Base-by-base conservation (phyloP, 2,797 vertebrate species). In the Alosa sapidissima region DNA sequence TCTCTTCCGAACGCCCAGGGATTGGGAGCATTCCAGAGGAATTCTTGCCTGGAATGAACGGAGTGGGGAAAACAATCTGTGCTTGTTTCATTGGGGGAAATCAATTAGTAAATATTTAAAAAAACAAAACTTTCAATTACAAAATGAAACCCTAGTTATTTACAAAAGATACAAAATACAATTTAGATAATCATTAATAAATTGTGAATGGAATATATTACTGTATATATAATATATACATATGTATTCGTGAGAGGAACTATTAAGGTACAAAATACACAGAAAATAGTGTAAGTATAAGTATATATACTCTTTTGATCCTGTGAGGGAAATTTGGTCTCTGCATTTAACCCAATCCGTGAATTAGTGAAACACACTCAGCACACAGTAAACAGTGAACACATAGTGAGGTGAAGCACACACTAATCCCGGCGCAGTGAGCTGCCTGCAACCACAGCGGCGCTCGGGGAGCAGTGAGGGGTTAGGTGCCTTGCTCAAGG, bases 41-140 rank as follows among this genome's bases (percentile, higher is more conserved):
- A 91, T 91, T 87, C 84, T 93, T 93, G 41, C 94, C 97, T 98
- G 93, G 81, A 89, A 86, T 88, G 87, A 84, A 83, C 48, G 10
- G 41, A 78, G 41, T 33, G 36, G 19, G 14, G 4, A 8, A 28
- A 36, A 78, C 16, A 45, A 78, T 78, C 28, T 60, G 62, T 36
- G 62, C 62, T 65, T 82, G 82, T 90, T 86, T 89, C 45, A 88
- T 87, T 82, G 86, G 86, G 51, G 5, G 72, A 45, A 21, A 45
- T 62, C 16, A 78, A 75, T 75, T 41, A 41, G 68, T 75, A 19
- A 45, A 45, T 75, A 10, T 13, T 33, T 24, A 19, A 54, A 19
- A 54, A 60, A 60, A 24, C 81, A 90, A 87, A 51, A 85, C 87
- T 89, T 90, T 87, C 83, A 86, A 85, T 82, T 48, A 86, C 41